Evolutionary conservation across 2,888 invertebrate genomes (phyloP).

Genomic region (Xylota sylvarum): DNA sequence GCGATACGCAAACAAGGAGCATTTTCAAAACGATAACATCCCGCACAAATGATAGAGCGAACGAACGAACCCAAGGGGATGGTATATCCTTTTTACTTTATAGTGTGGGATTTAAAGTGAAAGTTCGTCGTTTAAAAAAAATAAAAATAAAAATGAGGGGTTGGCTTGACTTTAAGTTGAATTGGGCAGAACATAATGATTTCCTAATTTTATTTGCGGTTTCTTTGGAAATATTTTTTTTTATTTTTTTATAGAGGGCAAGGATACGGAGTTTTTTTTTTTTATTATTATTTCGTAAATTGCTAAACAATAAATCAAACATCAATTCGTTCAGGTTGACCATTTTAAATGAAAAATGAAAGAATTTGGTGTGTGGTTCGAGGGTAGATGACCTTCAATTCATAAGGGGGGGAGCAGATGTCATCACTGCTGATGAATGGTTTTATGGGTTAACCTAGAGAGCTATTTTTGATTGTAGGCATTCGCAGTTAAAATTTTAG

Average conservation of each 20-base stretch:
- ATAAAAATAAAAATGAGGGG: slow-evolving; percentile 17
- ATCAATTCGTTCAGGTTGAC: slow-evolving; percentile 73
- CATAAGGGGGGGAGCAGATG: slow-evolving; percentile 5
- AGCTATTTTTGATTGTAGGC: not conserved
- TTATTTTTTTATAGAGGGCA: slow-evolving; percentile 1
- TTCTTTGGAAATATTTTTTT: not conserved
- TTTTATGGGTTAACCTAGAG: not conserved
- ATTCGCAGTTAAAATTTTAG: too few species aligned
- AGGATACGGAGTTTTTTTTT: slow-evolving; percentile 7
- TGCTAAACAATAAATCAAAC: slow-evolving; percentile 71
- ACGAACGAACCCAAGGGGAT: slow-evolving; percentile 29
- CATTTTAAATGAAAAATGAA: slow-evolving; percentile 64
- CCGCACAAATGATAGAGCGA: slow-evolving; percentile 43
- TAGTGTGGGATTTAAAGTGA: slow-evolving; percentile 69
- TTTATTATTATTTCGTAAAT: slow-evolving; percentile 57
- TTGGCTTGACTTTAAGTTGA: slow-evolving; percentile 69
- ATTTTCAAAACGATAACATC: slow-evolving; percentile 63
- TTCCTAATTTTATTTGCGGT: slow-evolving; percentile 73
- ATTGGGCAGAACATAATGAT: slow-evolving; percentile 76
- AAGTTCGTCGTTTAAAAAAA: slow-evolving; percentile 47
- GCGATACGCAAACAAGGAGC: slow-evolving; percentile 73
- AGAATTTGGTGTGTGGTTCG: not conserved
- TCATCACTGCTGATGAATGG: slow-evolving; percentile 32
- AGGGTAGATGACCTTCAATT: slow-evolving; percentile 29
- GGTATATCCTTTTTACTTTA: slow-evolving; percentile 45